A percentile compares a stretch with the other conserved stretches of the same genome.
Conservation (phyloP, 2,797 vertebrate genomes). For the Tauraco hartlaubi region DNA sequence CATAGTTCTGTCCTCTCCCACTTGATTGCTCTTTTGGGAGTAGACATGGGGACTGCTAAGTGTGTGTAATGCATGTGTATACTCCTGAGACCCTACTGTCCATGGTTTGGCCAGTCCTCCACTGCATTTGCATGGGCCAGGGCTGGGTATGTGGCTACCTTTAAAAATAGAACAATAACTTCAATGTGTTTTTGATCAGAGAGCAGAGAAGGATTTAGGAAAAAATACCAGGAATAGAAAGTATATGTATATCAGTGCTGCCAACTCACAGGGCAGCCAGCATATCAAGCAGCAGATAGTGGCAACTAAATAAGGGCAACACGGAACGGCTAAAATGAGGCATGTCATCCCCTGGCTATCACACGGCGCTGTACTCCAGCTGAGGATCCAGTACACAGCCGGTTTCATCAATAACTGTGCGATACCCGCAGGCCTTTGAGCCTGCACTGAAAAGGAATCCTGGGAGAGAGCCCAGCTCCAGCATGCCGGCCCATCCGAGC, state of each 20-base stretch:
- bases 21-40: not conserved
- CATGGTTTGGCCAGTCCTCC: not conserved
- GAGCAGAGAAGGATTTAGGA: not conserved
- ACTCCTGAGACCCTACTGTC: not conserved
- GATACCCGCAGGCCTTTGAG: not conserved
- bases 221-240: not conserved
- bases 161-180: not conserved
- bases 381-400: not conserved
- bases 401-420: not conserved
- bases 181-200: not conserved
- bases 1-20: not conserved
- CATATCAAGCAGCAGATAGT: not conserved
- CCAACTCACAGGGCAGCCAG: not conserved
- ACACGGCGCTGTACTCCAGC: not conserved
- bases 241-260: accelerated
- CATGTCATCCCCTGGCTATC: not conserved
- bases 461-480: not conserved
- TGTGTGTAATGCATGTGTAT: not conserved
- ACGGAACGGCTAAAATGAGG: not conserved
- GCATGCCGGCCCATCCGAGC: accelerated
- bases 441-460: not conserved
- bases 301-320: not conserved
- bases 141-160: not conserved
- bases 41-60: not conserved
- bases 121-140: not conserved